Evolutionary conservation across 1,140 invertebrate species (phyloP), one percentile per base, ranked within the genome.

Genomic region (Cataglyphis hispanica): DNA sequence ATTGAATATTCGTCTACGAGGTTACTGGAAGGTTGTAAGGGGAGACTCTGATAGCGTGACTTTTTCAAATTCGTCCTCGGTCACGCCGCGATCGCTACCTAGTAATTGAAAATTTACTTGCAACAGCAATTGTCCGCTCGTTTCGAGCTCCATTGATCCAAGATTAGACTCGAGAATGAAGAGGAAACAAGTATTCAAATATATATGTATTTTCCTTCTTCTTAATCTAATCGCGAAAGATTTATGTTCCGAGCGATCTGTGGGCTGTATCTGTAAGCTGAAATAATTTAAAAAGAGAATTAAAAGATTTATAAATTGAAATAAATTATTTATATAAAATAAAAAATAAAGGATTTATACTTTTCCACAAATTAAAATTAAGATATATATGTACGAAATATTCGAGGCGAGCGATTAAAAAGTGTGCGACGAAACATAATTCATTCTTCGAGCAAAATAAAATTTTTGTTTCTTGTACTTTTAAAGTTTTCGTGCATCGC

Each of bases 21-120:
- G 69, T 69, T 56, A 58, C n/a, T 7, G 19, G 6, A 8, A 11
- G 37, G 16, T 16, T 31, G 43, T n/a, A 22, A n/a, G 16, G 5
- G 13, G 25, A 25, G 40, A 53, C 13, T 10, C 10, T 13, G 27
- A 25, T 80, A n/a, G 31, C 76, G 76, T 80, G 76, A 80, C 76
- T 34, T 27, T 80, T 53, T 40, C 43, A 25, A 67, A 80, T 69
- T 25, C 46, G 27, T 67, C 22, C 76, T 69, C 63, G 63, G 63
- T 22, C 76, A 40, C 22, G 43, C 31, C 5, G 76, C 61, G 40
- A 34, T n/a, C 50, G 50, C 46, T 50, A 67, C 13, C n/a, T 27
- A n/a, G n/a, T 56, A 80, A 80, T 80, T 80, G 76, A 80, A 80
- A 80, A 67, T 69, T 67, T 56, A 37, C 5, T 8, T n/a, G 63